These are phyloP conservation scores for Copidosoma floridanum DNA, from an alignment of 1,140 invertebrate genomes.

Conservation along the genomic window DNA sequence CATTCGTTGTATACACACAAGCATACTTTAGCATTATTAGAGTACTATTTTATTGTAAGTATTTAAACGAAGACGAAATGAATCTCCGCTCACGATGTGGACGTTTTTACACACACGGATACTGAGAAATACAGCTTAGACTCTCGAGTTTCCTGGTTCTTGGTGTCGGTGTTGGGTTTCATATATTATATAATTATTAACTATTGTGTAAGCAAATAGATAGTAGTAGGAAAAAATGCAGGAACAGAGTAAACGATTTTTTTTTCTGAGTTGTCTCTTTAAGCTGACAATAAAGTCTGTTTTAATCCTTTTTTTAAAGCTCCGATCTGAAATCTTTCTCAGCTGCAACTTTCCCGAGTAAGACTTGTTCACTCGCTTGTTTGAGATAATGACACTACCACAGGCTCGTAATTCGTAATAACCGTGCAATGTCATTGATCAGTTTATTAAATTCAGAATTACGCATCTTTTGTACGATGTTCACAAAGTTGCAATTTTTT, in stretches of 20 bases:
- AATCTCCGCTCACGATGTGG: constrained; percentile 50
- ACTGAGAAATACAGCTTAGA: constrained; percentile 51
- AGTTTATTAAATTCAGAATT: constrained; percentile 16
- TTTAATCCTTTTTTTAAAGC: no score
- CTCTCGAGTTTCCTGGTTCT: constrained; percentile 56
- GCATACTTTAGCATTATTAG: no score
- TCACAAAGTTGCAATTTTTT: background rate
- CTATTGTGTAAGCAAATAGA: constrained; percentile 42
- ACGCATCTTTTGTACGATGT: background rate
- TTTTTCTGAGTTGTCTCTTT: constrained; percentile 38
- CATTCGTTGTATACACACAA: no score
- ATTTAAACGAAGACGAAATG: constrained; percentile 28
- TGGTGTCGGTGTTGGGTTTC: constrained; percentile 55
- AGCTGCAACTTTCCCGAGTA: constrained; percentile 48
- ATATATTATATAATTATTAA: constrained; percentile 45
- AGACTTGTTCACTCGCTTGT: constrained; percentile 43
- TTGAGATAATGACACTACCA: constrained; percentile 45
- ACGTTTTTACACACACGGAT: constrained; percentile 45
- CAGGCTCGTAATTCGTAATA: constrained; percentile 37
- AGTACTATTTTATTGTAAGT: constrained; percentile 15
- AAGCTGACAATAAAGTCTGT: constrained; percentile 37
- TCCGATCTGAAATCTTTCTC: constrained; percentile 45
- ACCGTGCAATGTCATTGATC: constrained; percentile 43
- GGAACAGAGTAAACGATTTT: constrained; percentile 45
- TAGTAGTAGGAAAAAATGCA: constrained; percentile 44